phyloP scores from a whole-genome alignment of 2,797 vertebrate genomes.

The Petrocephalus schoutedeni region DNA sequence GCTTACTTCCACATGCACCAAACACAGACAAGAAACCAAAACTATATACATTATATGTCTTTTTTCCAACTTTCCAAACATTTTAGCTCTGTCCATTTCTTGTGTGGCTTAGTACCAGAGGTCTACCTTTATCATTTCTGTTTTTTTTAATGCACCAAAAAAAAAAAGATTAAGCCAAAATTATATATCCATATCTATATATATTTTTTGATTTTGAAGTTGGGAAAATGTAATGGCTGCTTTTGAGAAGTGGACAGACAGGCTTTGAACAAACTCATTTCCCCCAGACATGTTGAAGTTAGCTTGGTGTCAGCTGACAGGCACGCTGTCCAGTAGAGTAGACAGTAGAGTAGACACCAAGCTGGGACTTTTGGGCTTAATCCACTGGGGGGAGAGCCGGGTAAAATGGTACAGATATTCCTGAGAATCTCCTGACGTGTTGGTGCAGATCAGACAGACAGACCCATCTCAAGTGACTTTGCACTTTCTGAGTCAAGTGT shows the following conservation, averaged over 20 bases:
- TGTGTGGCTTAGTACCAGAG: neutral
- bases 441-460: conserved; percentile 71
- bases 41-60: conserved; percentile 26
- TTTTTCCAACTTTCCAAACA: neutral
- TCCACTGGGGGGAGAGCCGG: conserved; percentile 6
- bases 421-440: conserved; percentile 52
- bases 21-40: conserved; percentile 30
- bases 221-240: conserved; percentile 19
- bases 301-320: conserved; percentile 24
- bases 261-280: neutral
- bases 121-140: neutral
- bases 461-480: conserved; percentile 53
- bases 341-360: neutral
- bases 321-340: conserved; percentile 13
- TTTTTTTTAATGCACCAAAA: conserved; percentile 24
- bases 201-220: conserved; percentile 25
- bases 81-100: neutral
- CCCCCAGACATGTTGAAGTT: neutral
- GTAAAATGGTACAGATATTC: conserved; percentile 43
- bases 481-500: conserved; percentile 59
- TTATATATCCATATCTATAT: conserved; percentile 7
- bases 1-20: conserved; percentile 38
- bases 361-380: neutral
- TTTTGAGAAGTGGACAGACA: conserved; percentile 7
- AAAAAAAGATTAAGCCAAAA: conserved; percentile 16